Evolutionary conservation across 2,113 vertebrate genomes (phyloP), one percentile per base, ranked within the genome.

Genomic region (Ardeotis arabs): DNA sequence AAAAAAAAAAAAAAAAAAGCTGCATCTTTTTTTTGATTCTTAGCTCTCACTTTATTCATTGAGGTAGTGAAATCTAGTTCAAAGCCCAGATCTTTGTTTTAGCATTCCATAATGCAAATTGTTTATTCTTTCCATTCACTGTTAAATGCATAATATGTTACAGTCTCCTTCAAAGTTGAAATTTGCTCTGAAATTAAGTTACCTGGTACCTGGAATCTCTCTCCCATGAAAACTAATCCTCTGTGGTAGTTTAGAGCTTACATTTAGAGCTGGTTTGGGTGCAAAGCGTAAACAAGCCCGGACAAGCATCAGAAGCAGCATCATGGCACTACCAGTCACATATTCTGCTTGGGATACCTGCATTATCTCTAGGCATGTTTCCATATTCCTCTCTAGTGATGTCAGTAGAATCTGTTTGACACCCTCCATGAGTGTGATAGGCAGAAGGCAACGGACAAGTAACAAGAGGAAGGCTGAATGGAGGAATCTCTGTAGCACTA

Each of bases 391-490:
- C 68, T 77, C 13, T 58, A 49, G 50, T 11, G 50, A 27, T 23
- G 35, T 73, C 63, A 50, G 50, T 12, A 63, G 47, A 22, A 4
- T 33, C 14, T 49, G 18, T 35, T 69, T 74, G 55, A 73, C 3
- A 3, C 17, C 6, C 4, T 58, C 12, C 8, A 33, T 2, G 13
- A 84, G 3, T 12, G 50, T 5, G 5, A 35, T 7, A 4, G 6
- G 59, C 50, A 73, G 63, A 62, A 83, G 15, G 15, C 20, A 83
- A 83, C 49, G 39, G 15, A 66, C 35, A 89, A 3, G 6, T 35
- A 45, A 20, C 3, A 59, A 37, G 9, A 76, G 11, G 45, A 84
- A 53, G 13, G 22, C 10, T 84, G 14, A 11, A 49, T 41, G 23
- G 19, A 88, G 37, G 44, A 53, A 70, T 14, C n/a, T 53, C 50